Base-by-base conservation (phyloP, 1,140 invertebrate genomes). In the Ooceraea biroi region DNA sequence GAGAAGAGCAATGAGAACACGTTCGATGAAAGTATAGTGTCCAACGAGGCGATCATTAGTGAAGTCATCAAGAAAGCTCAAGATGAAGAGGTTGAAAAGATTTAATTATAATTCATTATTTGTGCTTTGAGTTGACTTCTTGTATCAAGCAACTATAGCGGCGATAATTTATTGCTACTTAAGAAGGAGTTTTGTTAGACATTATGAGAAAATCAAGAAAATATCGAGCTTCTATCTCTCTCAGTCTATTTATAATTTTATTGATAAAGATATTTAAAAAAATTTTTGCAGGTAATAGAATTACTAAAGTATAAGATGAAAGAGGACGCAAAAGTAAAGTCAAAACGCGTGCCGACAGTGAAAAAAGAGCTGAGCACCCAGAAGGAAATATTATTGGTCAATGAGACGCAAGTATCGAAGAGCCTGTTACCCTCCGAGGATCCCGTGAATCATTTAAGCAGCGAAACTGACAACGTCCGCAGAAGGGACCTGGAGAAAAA, bases 361-460 rank as follows among this genome's bases (percentile, higher is more conserved):
- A 94, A 94, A 86, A 94, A 93, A 66, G 93, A 94, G 78, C 85
- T 93, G 58, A 92, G 91, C 50, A 90, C 91, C 46, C 93, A 94
- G 71, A 92, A 91, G 68, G 92, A 93, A 71, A 92, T 94, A 60
- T 78, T 91, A 17, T 69, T 88, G 12, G 88, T 52, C 41, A 93
- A 93, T 71, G 92, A 92, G 58, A 93, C 91, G 22, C 87, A 89
- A 77, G 83, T 90, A 74, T 85, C 85, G 55, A 90, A 91, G 57
- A 90, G 60, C 17, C 73, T 88, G 14, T 19, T 85, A 7, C 84
- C 87, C 0, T 74, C 78, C 12, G 85, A 90, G 57, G 89, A 89
- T 77, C 82, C 86, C 58, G 74, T 89, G 65, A 92, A 91, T 89
- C 87, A 84, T 84, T 78, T 90, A 69, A 86, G 71, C 55, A 88